Base-by-base conservation (phyloP, 2,888 invertebrate genomes). In the Drosophila buzzatii region DNA sequence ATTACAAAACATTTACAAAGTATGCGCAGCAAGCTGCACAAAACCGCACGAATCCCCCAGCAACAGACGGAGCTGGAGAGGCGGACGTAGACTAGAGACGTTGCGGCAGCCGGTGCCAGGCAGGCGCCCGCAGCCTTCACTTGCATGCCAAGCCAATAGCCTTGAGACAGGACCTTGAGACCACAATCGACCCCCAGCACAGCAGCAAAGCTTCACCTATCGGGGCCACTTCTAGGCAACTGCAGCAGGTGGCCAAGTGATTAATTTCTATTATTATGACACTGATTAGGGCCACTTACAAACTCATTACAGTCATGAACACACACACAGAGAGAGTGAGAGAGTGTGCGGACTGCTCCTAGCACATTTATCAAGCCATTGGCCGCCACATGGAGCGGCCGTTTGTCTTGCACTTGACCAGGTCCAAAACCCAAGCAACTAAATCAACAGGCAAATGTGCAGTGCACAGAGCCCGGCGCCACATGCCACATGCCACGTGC, bases 1-100 rank as follows among this genome's bases (percentile, higher is more conserved):
- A 91, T 89, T 91, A 83, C 91, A 81, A 86, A 89, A 85, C 86
- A 87, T 89, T 81, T 90, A 85, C 83, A 90, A 89, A 90, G 89
- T 89, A 89, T 89, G 80, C 84, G 84, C 82, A 73, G 79, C 79
- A 87, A 84, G 86, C 72, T 76, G 86, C 84, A 86, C 81, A 83
- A 85, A 87, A 78, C 85, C 88, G 85, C 87, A 85, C 80, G 78
- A 76, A 65, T 82, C 77, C 41, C 44, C 61, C 65, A 45, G 49
- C 35, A 37, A 37, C 53, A 37, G 10, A 20, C 2, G 9, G n/a
- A 35, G 47, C n/a, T 27, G 16, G 1, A 6, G 33, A 10, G 18
- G 2, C 9, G 2, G 18, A 12, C 51, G 51, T 0, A n/a, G 18
- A 5, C 33, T 1, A n/a, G 52, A 12, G 9, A 18, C 14, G 10